Base-by-base conservation (phyloP, 2,888 invertebrate species). In the Plebejus anna region DNA sequence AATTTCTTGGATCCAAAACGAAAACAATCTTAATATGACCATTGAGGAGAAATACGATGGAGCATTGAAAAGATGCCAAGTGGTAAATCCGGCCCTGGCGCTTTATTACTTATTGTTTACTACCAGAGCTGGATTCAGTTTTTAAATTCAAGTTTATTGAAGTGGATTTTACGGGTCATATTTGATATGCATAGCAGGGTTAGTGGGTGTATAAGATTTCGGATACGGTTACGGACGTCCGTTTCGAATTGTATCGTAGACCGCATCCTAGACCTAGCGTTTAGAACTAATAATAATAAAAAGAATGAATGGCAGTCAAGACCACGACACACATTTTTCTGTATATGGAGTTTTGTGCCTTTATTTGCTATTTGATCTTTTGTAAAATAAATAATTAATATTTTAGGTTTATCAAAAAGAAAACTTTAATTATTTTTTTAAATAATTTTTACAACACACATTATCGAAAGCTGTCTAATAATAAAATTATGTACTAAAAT, bases 21-120 rank as follows among this genome's bases (percentile, higher is more conserved):
- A 72, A 76, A 76, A 76, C 71, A 76, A 72, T 57, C 70, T 76
- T 76, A 76, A 76, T 71, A 71, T 57, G 22, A 47, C 57, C 76
- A 76, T 71, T 57, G 36, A 51, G 55, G 71, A 76, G 70, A 76
- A 71, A 76, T 76, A 76, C 57, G 66, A 71, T 16, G 36, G 32
- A 13, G 71, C 55, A 76, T 76, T 76, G 76, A 76, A 71, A 57
- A 51, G 76, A 42, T 76, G 76, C 76, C 76, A 76, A 76, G 71
- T 71, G 71, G 76, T 55, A 76, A 70, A 51, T 76, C 71, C 75
- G 61, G 32, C 28, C 70, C 71, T 36, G 55, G 55, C 38, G 57
- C 36, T 57, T 71, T 71, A 76, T 76, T 76, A 76, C 70, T 76
- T 76, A 70, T 75, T 75, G 59, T 75, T 76, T 70, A 55, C 70